Base-by-base conservation (phyloP, 2,797 vertebrate species). In the Scyliorhinus canicula region DNA sequence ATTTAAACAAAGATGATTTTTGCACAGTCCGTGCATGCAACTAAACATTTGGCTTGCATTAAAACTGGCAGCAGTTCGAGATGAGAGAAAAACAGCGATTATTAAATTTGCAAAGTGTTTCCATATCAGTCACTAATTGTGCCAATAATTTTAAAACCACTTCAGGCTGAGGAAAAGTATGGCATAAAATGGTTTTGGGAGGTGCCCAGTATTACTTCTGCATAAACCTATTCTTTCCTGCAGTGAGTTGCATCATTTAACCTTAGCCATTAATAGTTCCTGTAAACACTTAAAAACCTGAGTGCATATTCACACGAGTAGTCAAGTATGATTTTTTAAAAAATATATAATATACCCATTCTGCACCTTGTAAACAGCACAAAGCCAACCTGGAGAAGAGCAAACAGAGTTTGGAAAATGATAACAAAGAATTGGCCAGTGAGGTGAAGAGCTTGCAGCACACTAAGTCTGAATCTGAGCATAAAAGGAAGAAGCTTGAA, bases 381-480 rank as follows among this genome's bases (percentile, higher is more conserved):
- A 99, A 99, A 95, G 96, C 97, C 65, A 99, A 99, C 95, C 97
- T 99, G 96, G 99, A 99, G 95, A 99, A 99, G 97, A 99, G 98
- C 97, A 99, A 99, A 96, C 98, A 99, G 97, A 97, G 98, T 77
- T 97, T 99, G 60, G 99, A 99, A 97, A 98, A 97, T 0, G 98
- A 99, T 96, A 99, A 99, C 97, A 99, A 98, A 96, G 99, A 99
- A 96, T 95, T 99, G 97, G 96, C 97, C 0, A 98, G 96, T 9
- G 99, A 99, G 96, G 98, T 99, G 96, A 99, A 99, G 97, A 97
- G 96, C 11, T 97, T 99, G 95, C 99, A 99, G 97, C 99, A 99
- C 96, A 97, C 98, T 52, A 99, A 98, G 97, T 96, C 97, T 0
- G 99, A 99, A 95, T 99, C 98, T 0, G 99, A 99, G 95, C 97